Conservation (phyloP, 1,140 invertebrate genomes). For the Dreissena polymorpha region DNA sequence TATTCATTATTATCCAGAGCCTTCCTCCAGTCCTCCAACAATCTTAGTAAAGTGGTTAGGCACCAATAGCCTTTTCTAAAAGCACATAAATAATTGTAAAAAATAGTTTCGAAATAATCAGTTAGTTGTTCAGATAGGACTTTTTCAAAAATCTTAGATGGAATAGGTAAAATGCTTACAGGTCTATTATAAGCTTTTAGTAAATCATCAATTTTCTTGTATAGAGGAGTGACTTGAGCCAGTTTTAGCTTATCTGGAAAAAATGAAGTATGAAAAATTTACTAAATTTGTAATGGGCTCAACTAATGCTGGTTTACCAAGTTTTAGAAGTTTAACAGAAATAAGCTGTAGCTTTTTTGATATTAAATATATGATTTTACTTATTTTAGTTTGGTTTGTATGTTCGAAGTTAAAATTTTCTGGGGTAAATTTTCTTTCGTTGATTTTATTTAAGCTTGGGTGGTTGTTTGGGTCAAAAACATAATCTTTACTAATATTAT, state of each 20-base stretch:
- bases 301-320: background rate
- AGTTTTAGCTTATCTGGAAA: conserved; percentile 21
- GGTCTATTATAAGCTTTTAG: conserved; percentile 1
- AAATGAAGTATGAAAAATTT: background rate
- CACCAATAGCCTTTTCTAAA: conserved; percentile 16
- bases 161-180: conserved; percentile 23
- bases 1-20: conserved; percentile 27
- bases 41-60: conserved; percentile 12
- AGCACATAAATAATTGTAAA: conserved; percentile 13
- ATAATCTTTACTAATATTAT: conserved; percentile 23
- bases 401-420: conserved; percentile 18
- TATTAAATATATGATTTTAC: conserved; percentile 21
- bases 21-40: conserved; percentile 36
- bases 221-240: conserved; percentile 11
- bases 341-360: conserved; percentile 5
- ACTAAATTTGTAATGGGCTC: conserved; percentile 12
- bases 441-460: conserved; percentile 28
- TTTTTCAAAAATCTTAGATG: conserved; percentile 32
- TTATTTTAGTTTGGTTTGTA: conserved; percentile 2
- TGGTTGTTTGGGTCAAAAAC: conserved; percentile 18
- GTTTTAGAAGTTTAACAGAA: conserved; percentile 9
- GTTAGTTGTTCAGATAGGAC: conserved; percentile 19
- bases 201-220: background rate
- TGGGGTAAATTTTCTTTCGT: conserved; percentile 6
- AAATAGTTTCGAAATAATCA: conserved; percentile 9